Base-by-base conservation (phyloP, 2,113 vertebrate genomes). In the Pomatorhinus ruficollis region DNA sequence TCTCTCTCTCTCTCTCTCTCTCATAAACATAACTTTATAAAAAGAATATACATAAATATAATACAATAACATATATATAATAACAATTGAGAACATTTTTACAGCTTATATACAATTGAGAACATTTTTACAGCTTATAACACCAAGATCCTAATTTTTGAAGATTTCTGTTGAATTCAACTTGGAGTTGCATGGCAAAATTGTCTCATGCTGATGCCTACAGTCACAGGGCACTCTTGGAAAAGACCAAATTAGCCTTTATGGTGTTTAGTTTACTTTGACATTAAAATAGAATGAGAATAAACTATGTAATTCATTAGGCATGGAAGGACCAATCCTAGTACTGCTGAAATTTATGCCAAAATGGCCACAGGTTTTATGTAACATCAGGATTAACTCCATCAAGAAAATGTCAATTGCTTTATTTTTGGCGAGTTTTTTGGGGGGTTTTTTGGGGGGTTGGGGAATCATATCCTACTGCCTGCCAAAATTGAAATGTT, bases 401-500 rank as follows among this genome's bases (percentile, higher is more conserved):
- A 75, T 40, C 22, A 76, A 60, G 64, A 89, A 90, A 92, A 78
- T 35, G 30, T 28, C 21, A 90, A 28, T 39, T 59, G 7, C 10
- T 59, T 81, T 68, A 28, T 63, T 45, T 45, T 19, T 18, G 13
- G 31, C 11, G 7, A 7, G 0, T 0, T 3, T 23, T 12, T 45
- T 22, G 10, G 13, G 15, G 22, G 4, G 0, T 2, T 7, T 74
- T 72, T 69, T 4, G 47, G 25, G 6, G 35, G 5, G 3, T 33
- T 82, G 31, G 28, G 33, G 15, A 85, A 56, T 76, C 44, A 39
- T 44, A 10, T 47, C 49, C 71, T 44, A 27, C 19, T 78, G 45
- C 33, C 35, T 78, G 28, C 5, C 23, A 16, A 89, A 84, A 96
- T 6, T 60, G 59, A 94, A 96, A 86, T 53, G 60, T 40, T 91